Base-by-base conservation (phyloP, 2,888 invertebrate genomes). In the Trachelus tabidus region DNA sequence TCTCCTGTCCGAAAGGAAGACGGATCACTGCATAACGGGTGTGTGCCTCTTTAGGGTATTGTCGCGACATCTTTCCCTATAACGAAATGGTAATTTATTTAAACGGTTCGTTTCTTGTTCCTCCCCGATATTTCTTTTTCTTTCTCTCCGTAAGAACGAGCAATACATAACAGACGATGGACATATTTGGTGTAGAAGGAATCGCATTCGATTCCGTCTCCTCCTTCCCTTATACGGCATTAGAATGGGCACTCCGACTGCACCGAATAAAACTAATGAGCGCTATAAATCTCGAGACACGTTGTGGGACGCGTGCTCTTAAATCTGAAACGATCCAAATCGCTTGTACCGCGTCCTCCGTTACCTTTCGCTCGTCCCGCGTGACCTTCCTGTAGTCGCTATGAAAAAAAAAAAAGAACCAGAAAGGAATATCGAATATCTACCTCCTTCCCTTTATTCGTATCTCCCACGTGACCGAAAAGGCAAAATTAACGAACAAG, bases 241-340 rank as follows among this genome's bases (percentile, higher is more conserved):
- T 78, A 79, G 79, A 79, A 71, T 71, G 82, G 80, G 73, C 34
- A 75, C 78, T 79, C 71, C 75, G 76, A 79, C 76, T 76, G 77
- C 77, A 76, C 79, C 81, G 75, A 79, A 80, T 81, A 80, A 81
- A 82, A 82, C 81, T 82, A 82, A 82, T 82, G 82, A 81, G 78
- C 73, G 80, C 77, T 75, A 80, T 82, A 82, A 82, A 82, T 82
- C 81, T 80, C 76, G 75, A 30, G 73, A 69, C 76, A 75, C 69
- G 73, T 56, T 34, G 35, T 30, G 74, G 71, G 71, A 15, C 30
- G 15, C 31, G 34, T 15, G 71, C 31, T 15, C 71, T 71, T 30
- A 71, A 71, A 30, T 71, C 71, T 11, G 71, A 15, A 71, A 56
- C 40, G 40, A 23, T 23, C 71, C 3, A 71, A 33, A 33, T 71